phyloP scores from a whole-genome alignment of 2,797 vertebrate species.

The Parambassis ranga region DNA sequence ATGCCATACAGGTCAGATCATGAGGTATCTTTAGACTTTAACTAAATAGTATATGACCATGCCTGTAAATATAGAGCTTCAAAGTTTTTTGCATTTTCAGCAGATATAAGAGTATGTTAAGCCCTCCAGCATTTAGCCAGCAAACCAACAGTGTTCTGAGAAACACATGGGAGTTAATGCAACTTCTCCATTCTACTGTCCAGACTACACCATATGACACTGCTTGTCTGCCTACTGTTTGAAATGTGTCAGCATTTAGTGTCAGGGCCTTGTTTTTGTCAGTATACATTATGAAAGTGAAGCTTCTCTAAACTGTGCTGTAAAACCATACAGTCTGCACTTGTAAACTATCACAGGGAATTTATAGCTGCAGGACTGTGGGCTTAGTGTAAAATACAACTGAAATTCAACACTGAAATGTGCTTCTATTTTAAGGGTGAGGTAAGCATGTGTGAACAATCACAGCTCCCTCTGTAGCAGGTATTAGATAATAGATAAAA shows the following conservation, averaged over 20 bases:
- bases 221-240: slow-evolving; percentile 19
- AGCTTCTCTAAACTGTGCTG: slow-evolving; percentile 41
- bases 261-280: slow-evolving; percentile 30
- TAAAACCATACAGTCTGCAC: slow-evolving; percentile 8
- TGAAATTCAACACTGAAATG: not conserved
- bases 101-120: not conserved
- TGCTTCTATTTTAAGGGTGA: not conserved
- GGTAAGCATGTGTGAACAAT: not conserved
- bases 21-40: not conserved
- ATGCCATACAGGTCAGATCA: no score
- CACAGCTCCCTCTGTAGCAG: not conserved
- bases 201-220: slow-evolving; percentile 20
- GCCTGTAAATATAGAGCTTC: not conserved
- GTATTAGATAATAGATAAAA: not conserved
- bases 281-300: slow-evolving; percentile 35
- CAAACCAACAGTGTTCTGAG: not conserved
- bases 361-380: not conserved
- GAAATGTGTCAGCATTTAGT: slow-evolving; percentile 33
- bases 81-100: not conserved
- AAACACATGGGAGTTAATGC: slow-evolving; percentile 11
- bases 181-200: slow-evolving; percentile 10
- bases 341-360: slow-evolving; percentile 11
- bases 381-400: not conserved
- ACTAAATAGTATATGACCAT: not conserved
- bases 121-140: slow-evolving; percentile 2